Evolutionary conservation across 2,888 invertebrate species (phyloP).

Genomic region (Watsonalla cultraria): DNA sequence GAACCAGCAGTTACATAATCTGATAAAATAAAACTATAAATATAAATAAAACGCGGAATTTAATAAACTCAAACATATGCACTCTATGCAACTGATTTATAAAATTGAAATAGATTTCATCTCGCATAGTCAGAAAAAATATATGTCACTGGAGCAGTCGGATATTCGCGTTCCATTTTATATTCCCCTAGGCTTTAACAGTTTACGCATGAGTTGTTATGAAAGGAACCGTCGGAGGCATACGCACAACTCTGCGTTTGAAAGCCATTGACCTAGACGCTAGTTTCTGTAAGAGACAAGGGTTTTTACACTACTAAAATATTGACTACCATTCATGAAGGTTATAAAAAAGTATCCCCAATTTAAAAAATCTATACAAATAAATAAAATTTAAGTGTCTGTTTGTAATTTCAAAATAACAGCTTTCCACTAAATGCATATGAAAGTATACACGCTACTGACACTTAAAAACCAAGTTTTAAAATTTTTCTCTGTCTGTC

Average conservation of each 20-base stretch:
- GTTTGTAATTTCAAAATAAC: too few species aligned
- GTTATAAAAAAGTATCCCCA: background rate
- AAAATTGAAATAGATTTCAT: background rate
- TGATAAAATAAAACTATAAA: too few species aligned
- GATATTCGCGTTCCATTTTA: conserved; percentile 31
- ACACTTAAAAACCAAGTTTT: too few species aligned
- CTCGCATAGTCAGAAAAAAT: conserved; percentile 18
- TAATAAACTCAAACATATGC: too few species aligned
- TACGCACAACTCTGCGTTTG: conserved; percentile 34
- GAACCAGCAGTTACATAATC: too few species aligned
- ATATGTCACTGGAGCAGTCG: conserved; percentile 20
- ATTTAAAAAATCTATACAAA: too few species aligned
- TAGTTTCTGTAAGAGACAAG: background rate
- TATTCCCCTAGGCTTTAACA: conserved; percentile 47
- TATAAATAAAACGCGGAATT: too few species aligned
- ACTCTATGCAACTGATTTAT: background rate
- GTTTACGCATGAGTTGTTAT: conserved; percentile 50
- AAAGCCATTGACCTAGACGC: conserved; percentile 41
- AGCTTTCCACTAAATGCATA: too few species aligned
- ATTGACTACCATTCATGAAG: background rate
- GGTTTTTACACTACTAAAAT: background rate
- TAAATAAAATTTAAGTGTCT: too few species aligned
- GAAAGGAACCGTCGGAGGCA: conserved; percentile 43
- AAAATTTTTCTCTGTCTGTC: too few species aligned
- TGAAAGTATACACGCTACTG: too few species aligned